Evolutionary conservation across 2,797 vertebrate genomes (phyloP), one percentile per base, ranked within the genome.

Genomic region (Sebastes diaconus): DNA sequence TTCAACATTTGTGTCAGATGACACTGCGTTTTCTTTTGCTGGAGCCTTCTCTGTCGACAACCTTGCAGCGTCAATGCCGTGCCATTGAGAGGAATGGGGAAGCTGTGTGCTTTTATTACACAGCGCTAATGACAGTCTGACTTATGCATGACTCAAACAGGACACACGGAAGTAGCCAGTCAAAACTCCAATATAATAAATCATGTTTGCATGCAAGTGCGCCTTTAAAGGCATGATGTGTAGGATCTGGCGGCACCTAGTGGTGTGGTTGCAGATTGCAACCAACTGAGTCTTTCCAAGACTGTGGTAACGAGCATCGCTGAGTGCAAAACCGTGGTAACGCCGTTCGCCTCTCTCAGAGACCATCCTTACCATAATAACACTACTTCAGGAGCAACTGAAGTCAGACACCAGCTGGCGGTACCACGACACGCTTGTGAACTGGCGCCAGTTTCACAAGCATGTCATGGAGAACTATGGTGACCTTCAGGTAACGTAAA

Each of bases 231-330:
- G 39, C 39, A 42, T 12, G 39, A 16, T 42, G 39, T 0, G 39
- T 42, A 42, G 6, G 14, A 42, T 42, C 6, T 16, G 39, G 14
- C 6, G 6, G 39, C 39, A 42, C 14, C 14, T 42, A 42, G 39
- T 16, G 39, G 39, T 42, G 39, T 42, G 39, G 39, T 16, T 42
- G 39, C 39, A 16, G 39, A 42, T 42, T 42, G 39, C 39, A 42
- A 42, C 14, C 39, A 42, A 42, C 14, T 16, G 39, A 16, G 1
- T 42, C 39, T 42, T 42, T 42, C 39, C 39, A 16, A 42, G 39
- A 42, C 39, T 16, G 39, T 42, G 39, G 39, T 42, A 42, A 42
- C 39, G 6, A 0, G 39, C 39, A 0, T 6, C 0, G 14, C 6
- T 16, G 39, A 42, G 39, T 42, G 39, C 39, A 42, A 42, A 42